Base-by-base conservation (phyloP, 2,888 invertebrate species). In the Sialis fuliginosa region DNA sequence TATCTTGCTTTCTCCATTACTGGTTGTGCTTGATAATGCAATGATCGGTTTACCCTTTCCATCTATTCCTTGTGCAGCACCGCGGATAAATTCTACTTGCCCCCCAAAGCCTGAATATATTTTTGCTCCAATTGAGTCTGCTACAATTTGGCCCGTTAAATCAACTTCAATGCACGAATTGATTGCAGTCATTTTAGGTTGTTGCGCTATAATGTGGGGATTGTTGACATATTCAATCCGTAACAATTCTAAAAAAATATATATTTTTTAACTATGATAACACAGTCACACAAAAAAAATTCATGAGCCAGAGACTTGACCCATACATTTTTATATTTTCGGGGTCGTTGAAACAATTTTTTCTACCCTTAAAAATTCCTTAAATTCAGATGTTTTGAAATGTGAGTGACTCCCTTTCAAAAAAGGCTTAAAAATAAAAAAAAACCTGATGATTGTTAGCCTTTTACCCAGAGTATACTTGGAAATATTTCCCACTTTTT, bases 121-220 rank as follows among this genome's bases (percentile, higher is more conserved):
- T 45, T 65, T 59, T 8, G 69, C 65, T 45, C 76, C 76, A 51
- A 76, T 74, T 4, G 75, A 74, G 54, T 79, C 79, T 0, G 77
- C 68, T 43, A 71, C 72, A 30, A 78, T 70, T 59, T 79, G 79
- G 6, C 79, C 79, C 2, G 77, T 75, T 5, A 79, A 60, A 52
- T 79, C 79, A 37, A 79, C 70, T 58, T 79, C 78, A 48, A 79
- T 75, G 56, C 75, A 75, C 4, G 77, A 75, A 57, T 79, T 79
- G 48, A 79, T 74, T 12, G 77, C 73, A 1, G 75, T 75, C 62
- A 79, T 76, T 58, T 67, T 71, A 1, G 76, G 75, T 55, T 77
- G 74, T 54, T 67, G 69, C 33, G 70, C 63, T 53, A 78, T 73
- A 32, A 73, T 61, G 10, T 66, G 60, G 5, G 71, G 67, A 54